These are phyloP conservation scores for Lomographa bimaculata DNA, from an alignment of 2,888 invertebrate species.

Conservation along the genomic window DNA sequence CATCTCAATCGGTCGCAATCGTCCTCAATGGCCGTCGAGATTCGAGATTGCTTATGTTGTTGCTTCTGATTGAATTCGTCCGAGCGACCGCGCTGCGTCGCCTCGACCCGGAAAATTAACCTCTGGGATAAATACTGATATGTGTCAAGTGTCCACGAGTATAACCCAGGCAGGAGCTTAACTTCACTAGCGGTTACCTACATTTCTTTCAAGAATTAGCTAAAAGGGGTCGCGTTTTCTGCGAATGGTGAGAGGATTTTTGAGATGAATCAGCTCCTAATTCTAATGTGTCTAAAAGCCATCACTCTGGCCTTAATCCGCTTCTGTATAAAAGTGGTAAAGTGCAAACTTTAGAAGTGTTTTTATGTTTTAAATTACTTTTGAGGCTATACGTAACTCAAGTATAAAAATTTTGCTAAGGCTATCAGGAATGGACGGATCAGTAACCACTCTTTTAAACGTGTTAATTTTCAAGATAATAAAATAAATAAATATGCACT, in stretches of 20 bases:
- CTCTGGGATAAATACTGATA: conserved; percentile 65
- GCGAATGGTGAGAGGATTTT: conserved; percentile 4
- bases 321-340: too few relatives aligned
- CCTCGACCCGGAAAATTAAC: conserved; percentile 71
- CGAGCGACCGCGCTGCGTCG: conserved; percentile 43
- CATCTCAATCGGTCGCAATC: conserved; percentile 71
- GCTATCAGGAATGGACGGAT: too few relatives aligned
- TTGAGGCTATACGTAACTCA: too few relatives aligned
- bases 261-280: too few relatives aligned
- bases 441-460: too few relatives aligned
- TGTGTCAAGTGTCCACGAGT: conserved; percentile 60
- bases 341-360: too few relatives aligned
- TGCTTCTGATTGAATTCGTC: conserved; percentile 78
- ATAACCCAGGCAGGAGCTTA: conserved; percentile 40
- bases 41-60: conserved; percentile 75
- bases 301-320: too few relatives aligned
- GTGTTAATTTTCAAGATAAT: too few relatives aligned
- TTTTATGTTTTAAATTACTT: too few relatives aligned
- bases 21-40: conserved; percentile 54
- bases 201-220: conserved; percentile 21
- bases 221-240: conserved; percentile 9
- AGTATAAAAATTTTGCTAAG: too few relatives aligned
- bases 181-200: conserved; percentile 14
- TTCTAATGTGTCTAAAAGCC: too few relatives aligned
- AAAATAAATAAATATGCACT: too few relatives aligned